Base-by-base conservation (phyloP, 2,113 vertebrate species). In the Ifrita kowaldi region DNA sequence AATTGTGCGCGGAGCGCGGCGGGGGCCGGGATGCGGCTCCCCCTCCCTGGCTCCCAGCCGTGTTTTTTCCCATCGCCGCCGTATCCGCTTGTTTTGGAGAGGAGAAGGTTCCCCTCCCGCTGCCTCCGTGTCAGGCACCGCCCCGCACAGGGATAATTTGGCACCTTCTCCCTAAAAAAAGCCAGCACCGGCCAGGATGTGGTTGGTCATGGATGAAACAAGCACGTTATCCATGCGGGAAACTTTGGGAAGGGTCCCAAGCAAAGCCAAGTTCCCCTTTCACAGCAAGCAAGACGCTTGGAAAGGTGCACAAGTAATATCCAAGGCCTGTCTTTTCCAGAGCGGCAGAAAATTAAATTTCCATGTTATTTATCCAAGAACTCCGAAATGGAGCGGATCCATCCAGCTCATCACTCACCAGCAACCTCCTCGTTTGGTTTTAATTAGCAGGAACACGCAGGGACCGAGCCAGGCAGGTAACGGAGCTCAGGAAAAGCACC, bases 201-300 rank as follows among this genome's bases (percentile, higher is more conserved):
- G 23, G 33, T 13, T 0, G 23, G 33, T 13, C 3, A 1, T 0
- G 64, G 75, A 11, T 57, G 76, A 53, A 90, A 52, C 52, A 4
- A 69, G 20, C 1, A 5, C 5, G 1, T 57, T 70, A 9, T 9
- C 32, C 16, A 1, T 1, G 13, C 0, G 0, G 57, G 74, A 84
- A 81, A 32, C 30, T 39, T 53, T 10, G 76, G 86, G 88, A 57
- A 73, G 17, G 55, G 28, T 57, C 55, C 59, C 39, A 10, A 47
- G 39, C 1, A 1, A 41, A 50, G 71, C 23, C 46, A 24, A 30
- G 37, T 49, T 82, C 44, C 46, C 49, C 46, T 33, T 60, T 49
- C 18, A 14, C 21, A 27, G 64, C 33, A 7, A 50, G 17, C 8
- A 13, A 59, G 59, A 32, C 1, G 3, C 63, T 69, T 62, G 23